These are phyloP conservation scores for Ostrea edulis DNA, from an alignment of 1,140 invertebrate genomes.

Conservation along the genomic window DNA sequence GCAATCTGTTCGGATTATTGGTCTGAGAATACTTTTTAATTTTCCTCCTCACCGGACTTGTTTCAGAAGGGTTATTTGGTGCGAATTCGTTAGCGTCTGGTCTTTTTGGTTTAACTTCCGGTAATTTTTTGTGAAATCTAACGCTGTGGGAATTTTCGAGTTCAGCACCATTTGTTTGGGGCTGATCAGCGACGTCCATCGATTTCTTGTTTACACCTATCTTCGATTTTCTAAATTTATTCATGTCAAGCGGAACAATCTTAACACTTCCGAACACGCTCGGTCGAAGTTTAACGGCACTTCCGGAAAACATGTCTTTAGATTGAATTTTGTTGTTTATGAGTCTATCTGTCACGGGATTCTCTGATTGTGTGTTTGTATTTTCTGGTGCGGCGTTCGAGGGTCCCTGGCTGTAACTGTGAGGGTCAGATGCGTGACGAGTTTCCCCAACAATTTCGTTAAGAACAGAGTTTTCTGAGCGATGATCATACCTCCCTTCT, in stretches of 20 bases:
- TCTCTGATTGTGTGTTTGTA: background rate
- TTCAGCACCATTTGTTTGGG: background rate
- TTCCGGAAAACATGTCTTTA: background rate
- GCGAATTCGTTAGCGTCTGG: background rate
- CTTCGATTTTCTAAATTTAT: background rate
- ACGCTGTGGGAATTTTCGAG: background rate
- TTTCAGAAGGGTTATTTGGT: background rate
- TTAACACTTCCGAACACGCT: background rate
- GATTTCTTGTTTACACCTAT: background rate
- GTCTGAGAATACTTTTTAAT: background rate
- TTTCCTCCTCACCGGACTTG: background rate
- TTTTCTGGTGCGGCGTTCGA: background rate
- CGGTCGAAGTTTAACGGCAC: background rate
- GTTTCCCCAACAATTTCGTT: background rate
- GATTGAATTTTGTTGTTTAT: background rate
- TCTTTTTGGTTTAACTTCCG: background rate
- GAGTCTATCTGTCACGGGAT: background rate
- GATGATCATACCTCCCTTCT: background rate
- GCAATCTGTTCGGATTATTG: background rate
- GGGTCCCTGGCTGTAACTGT: background rate
- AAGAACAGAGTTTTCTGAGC: background rate
- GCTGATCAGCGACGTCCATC: background rate
- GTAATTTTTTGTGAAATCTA: background rate
- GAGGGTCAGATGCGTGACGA: background rate
- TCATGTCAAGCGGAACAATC: background rate